Conservation (phyloP, 2,113 vertebrate species). For the Catharus fuscescens region DNA sequence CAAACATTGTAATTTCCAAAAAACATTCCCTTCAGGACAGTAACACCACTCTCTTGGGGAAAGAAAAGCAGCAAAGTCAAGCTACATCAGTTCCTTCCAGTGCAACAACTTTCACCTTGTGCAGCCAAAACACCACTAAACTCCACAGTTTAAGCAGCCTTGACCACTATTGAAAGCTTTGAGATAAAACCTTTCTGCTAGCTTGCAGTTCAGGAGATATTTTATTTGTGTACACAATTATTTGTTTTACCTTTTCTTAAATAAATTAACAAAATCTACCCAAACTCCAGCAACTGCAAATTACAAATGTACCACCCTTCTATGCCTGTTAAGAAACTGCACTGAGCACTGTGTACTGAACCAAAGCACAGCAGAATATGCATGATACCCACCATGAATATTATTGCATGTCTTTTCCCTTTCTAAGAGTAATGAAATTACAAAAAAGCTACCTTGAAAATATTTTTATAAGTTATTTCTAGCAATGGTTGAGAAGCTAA, state of each 20-base stretch:
- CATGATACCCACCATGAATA: fast-evolving
- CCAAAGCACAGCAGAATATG: not conserved
- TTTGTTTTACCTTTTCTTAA: not conserved
- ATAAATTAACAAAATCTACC: not conserved
- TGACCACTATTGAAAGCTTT: not conserved
- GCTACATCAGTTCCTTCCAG: not conserved
- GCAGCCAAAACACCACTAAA: not conserved
- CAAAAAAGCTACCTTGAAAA: not conserved
- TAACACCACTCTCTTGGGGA: not conserved
- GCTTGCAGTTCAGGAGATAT: not conserved
- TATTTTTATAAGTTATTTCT: not conserved
- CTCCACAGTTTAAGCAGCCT: not conserved
- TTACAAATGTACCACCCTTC: not conserved
- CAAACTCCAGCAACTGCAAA: not conserved
- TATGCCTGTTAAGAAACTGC: not conserved
- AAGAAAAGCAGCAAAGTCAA: not conserved
- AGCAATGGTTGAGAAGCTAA: not conserved
- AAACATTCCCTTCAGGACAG: not conserved
- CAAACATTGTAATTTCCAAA: not conserved
- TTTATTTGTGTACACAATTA: not conserved
- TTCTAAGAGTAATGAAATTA: not conserved
- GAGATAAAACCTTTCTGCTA: not conserved
- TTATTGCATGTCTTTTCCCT: not conserved
- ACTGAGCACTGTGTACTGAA: not conserved
- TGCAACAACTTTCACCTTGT: not conserved